Conservation (phyloP, 2,113 vertebrate species). For the Regulus satrapa region DNA sequence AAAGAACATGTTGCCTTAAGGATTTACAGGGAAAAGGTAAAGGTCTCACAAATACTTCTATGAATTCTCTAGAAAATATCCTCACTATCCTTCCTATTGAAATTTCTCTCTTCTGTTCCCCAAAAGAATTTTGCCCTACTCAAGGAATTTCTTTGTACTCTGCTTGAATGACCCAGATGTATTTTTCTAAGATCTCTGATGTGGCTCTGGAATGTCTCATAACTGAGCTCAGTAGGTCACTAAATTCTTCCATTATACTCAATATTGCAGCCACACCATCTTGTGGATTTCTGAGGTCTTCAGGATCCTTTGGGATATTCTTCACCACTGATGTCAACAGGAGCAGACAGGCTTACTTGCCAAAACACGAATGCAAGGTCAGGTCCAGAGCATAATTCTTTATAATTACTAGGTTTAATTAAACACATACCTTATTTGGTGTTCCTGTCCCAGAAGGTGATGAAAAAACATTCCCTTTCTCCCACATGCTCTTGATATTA, state of each 20-base stretch:
- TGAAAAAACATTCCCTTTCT: constrained; percentile 89
- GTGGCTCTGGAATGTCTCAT: constrained; percentile 26
- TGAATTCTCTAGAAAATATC: neutral
- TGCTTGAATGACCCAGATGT: neutral
- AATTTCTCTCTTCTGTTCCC: neutral
- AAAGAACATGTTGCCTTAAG: neutral
- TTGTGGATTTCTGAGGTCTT: neutral
- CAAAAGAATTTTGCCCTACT: neutral
- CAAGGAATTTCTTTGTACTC: constrained; percentile 16
- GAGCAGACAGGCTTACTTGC: neutral
- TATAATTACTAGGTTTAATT: neutral
- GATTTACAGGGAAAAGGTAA: neutral
- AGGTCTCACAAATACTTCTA: neutral
- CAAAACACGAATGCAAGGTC: neutral
- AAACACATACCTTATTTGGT: constrained; percentile 84
- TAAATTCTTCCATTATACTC: neutral
- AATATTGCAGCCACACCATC: neutral
- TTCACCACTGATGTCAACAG: neutral
- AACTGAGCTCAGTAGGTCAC: constrained; percentile 13
- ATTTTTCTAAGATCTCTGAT: constrained; percentile 1
- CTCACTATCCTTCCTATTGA: neutral
- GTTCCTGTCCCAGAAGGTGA: constrained; percentile 77
- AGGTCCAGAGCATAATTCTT: neutral
- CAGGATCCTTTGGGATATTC: neutral
- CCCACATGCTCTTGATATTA: constrained; percentile 98